Base-by-base conservation (phyloP, 2,113 vertebrate species). In the Hippocampus guttulatus region DNA sequence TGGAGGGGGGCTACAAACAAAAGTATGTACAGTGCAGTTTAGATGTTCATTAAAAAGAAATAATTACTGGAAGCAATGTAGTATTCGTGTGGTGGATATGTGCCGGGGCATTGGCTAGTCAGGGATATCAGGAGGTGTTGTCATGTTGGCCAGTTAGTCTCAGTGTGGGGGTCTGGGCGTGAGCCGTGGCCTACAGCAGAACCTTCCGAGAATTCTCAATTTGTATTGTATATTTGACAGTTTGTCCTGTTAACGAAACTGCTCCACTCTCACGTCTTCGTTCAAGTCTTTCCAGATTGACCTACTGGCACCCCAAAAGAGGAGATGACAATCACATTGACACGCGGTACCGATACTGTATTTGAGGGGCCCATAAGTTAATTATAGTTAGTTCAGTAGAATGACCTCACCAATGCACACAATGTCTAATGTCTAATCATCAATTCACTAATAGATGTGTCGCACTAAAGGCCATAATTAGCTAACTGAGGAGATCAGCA, bases 391-490 rank as follows among this genome's bases (percentile, higher is more conserved):
- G 51, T 23, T 12, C 20, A 38, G 2, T 61, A 10, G 21, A 52
- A 14, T 60, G 25, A 58, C 41, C 6, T 30, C 15, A 38, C 60
- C 61, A 20, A 21, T 30, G 40, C 33, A 63, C 1, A 55, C 30
- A 30, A 33, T 33, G 30, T 5, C 20, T 38, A 5, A 33, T 41
- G 40, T 63, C 20, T 21, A 65, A 54, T 65, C 18, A 63, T 75
- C 25, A 62, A 12, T 68, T 65, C 41, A 60, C 8, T 63, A n/a
- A 30, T 69, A 57, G 64, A 23, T 72, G 58, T 61, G 45, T 5
- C 9, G 23, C 55, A 27, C 38, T 21, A 69, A 60, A 58, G 64
- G 38, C 47, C 25, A 51, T 54, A 49, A 78, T 68, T 1, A 38
- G 4, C 52, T 71, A 40, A 61, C 18, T 33, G 51, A n/a, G 65